Conservation (phyloP, 1,140 invertebrate species). For the Venturia canescens region DNA sequence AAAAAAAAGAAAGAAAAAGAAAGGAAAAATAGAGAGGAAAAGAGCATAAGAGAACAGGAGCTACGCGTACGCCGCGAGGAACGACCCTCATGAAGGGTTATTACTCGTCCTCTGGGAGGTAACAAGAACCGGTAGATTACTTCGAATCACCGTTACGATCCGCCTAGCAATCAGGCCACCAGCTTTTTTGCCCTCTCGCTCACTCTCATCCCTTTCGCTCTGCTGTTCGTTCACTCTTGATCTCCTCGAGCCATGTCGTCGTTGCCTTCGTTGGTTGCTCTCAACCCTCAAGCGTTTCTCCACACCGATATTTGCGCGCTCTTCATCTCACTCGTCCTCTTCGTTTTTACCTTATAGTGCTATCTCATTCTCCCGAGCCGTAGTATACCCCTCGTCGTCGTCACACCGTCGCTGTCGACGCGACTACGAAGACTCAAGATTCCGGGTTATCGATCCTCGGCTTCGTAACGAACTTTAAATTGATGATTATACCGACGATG, state of each 20-base stretch:
- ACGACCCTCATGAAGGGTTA: conserved; percentile 62
- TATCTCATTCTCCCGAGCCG: conserved; percentile 26
- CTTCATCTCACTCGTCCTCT: conserved; percentile 38
- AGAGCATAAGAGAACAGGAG: conserved; percentile 46
- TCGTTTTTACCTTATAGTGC: not conserved
- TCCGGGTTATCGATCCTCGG: conserved; percentile 63
- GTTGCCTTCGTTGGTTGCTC: conserved; percentile 38
- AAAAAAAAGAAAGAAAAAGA: conserved; percentile 30
- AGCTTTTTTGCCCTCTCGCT: conserved; percentile 56
- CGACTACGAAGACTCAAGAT: conserved; percentile 28
- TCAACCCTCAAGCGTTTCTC: conserved; percentile 46
- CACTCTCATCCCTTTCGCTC: conserved; percentile 53
- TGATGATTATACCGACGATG: conserved; percentile 65
- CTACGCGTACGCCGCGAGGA: conserved; percentile 47
- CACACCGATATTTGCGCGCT: conserved; percentile 34
- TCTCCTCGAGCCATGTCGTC: conserved; percentile 16
- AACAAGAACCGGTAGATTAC: conserved; percentile 73
- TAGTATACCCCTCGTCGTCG: conserved; percentile 36
- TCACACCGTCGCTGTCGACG: conserved; percentile 24
- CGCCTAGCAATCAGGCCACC: conserved; percentile 69
- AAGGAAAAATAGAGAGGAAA: conserved; percentile 52
- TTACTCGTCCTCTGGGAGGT: conserved; percentile 69
- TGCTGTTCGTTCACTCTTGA: conserved; percentile 17
- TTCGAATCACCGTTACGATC: conserved; percentile 71
- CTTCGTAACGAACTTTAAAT: conserved; percentile 68